These are phyloP conservation scores for Clangula hyemalis DNA, from an alignment of 2,797 vertebrate genomes.

Conservation along the genomic window DNA sequence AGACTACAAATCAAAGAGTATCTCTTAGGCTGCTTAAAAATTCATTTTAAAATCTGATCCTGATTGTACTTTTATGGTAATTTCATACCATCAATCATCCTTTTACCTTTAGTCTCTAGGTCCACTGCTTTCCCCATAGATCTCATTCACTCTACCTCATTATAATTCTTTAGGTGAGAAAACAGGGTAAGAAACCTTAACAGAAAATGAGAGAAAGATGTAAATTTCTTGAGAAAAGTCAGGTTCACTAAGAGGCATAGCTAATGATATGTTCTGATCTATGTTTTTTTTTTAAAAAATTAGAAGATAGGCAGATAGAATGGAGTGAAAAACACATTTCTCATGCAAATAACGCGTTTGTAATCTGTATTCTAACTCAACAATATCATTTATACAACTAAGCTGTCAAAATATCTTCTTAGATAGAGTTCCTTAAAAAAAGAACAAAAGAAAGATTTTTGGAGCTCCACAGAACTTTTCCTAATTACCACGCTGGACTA, in stretches of 20 bases:
- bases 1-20: conserved; percentile 98
- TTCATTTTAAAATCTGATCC: conserved; percentile 99
- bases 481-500: conserved; percentile 18
- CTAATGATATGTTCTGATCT: conserved; percentile 91
- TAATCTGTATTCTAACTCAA: conserved; percentile 51
- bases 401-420: conserved; percentile 50
- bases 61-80: conserved; percentile 99
- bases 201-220: conserved; percentile 95
- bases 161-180: conserved; percentile 98
- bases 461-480: conserved; percentile 17
- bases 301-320: conserved; percentile 73
- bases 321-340: conserved; percentile 64
- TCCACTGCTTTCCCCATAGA: conserved; percentile 94
- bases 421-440: background rate
- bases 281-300: conserved; percentile 71
- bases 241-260: conserved; percentile 80
- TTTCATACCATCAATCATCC: conserved; percentile 95
- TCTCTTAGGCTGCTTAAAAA: conserved; percentile 99
- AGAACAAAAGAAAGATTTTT: conserved; percentile 38
- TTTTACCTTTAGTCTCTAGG: conserved; percentile 96
- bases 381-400: conserved; percentile 39
- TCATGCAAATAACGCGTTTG: conserved; percentile 73
- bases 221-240: conserved; percentile 93
- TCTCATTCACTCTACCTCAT: conserved; percentile 93
- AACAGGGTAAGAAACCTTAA: conserved; percentile 84